Percentiles rank a stretch among this genome's conserved stretches.
Evolutionary conservation across 2,888 invertebrate species (phyloP).

Genomic region (Cataglyphis livida): DNA sequence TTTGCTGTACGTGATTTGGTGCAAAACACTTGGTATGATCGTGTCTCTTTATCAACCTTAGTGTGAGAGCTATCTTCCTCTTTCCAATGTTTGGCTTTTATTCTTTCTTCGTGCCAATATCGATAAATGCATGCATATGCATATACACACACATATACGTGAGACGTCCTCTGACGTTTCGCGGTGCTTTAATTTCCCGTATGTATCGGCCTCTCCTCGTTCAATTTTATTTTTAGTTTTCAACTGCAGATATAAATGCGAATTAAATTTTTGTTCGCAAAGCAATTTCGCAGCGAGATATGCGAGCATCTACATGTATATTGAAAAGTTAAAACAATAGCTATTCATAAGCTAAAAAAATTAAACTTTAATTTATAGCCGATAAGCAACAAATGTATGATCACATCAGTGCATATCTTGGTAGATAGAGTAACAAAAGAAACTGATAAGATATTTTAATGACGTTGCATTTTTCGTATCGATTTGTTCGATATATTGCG

Average conservation of each 20-base stretch:
- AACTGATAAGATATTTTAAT: not conserved
- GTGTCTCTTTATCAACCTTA: not conserved
- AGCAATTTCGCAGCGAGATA: not conserved
- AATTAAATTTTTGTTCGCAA: slow-evolving; percentile 22
- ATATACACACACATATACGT: not conserved
- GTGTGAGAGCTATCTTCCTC: not conserved
- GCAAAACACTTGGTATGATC: not conserved
- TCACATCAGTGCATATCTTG: not conserved
- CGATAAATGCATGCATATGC: slow-evolving; percentile 26
- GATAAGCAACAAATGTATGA: not conserved
- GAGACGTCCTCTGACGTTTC: not conserved
- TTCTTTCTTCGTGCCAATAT: slow-evolving; percentile 25
- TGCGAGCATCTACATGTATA: not conserved
- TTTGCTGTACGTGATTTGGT: not conserved
- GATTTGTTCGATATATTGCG: not conserved
- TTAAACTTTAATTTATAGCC: not conserved
- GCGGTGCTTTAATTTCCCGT: slow-evolving; percentile 32
- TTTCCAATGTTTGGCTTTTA: slow-evolving; percentile 7
- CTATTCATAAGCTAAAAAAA: not conserved
- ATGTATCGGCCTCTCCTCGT: slow-evolving; percentile 3
- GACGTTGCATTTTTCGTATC: not conserved
- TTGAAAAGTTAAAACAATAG: not conserved
- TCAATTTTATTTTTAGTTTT: slow-evolving; percentile 11
- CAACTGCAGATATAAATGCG: not conserved
- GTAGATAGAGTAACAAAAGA: not conserved